phyloP scores from a whole-genome alignment of 2,797 vertebrate species.

The Gouania willdenowi region DNA sequence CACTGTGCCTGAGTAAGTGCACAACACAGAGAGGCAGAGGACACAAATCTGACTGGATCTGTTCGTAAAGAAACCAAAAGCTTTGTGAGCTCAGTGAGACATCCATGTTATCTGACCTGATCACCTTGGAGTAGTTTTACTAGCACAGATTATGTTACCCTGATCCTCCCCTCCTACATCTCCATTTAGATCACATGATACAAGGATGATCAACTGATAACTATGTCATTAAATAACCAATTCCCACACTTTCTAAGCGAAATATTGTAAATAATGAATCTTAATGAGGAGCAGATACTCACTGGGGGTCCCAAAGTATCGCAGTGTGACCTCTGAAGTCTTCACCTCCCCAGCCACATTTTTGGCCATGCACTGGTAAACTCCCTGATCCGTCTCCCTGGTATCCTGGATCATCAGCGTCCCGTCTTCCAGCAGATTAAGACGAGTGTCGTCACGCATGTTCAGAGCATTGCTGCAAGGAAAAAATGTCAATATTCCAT shows the following conservation, averaged over 20 bases:
- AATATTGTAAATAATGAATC: neutral
- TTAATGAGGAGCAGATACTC: slow-evolving; percentile 41
- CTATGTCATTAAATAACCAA: too few relatives aligned
- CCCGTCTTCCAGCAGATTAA: slow-evolving; percentile 95
- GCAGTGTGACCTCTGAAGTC: slow-evolving; percentile 92
- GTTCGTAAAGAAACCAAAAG: neutral
- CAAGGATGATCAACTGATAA: too few relatives aligned
- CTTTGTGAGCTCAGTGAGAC: slow-evolving; percentile 17
- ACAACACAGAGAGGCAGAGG: neutral
- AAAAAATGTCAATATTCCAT: too few relatives aligned
- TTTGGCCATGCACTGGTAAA: slow-evolving; percentile 98
- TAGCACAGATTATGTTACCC: too few relatives aligned
- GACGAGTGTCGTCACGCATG: slow-evolving; percentile 91
- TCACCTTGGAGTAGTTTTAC: slow-evolving; percentile 13
- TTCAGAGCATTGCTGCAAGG: slow-evolving; percentile 89
- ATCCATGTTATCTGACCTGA: slow-evolving; percentile 24
- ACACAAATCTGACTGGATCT: neutral
- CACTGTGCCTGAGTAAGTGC: neutral
- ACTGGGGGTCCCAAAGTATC: slow-evolving; percentile 95
- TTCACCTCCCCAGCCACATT: slow-evolving; percentile 96
- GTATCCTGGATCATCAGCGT: slow-evolving; percentile 97
- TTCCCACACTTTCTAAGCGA: neutral
- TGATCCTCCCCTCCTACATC: too few relatives aligned
- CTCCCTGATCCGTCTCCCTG: slow-evolving; percentile 91
- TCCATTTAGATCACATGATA: too few relatives aligned